Evolutionary conservation across 1,140 invertebrate species (phyloP).

Genomic region (Nasonia longicornis): DNA sequence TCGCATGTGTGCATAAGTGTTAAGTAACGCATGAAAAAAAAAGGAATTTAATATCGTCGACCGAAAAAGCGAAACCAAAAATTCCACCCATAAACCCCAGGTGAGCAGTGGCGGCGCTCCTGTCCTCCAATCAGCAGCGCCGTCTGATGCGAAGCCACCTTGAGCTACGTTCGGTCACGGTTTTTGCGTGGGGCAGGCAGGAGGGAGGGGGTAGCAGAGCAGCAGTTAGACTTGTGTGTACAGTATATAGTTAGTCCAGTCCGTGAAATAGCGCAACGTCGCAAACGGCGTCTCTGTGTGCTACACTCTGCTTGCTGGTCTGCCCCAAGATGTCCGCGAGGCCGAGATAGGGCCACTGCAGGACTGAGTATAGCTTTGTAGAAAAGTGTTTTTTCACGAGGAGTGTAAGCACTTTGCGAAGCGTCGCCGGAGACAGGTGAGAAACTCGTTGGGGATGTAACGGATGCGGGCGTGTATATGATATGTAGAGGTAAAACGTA

Average conservation of each 20-base stretch:
- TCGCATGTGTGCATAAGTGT: no score
- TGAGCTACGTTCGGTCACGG: no score
- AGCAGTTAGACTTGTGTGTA: no score
- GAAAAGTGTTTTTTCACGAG: not conserved
- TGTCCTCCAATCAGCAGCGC: no score
- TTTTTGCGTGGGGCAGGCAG: not conserved
- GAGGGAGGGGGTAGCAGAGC: not conserved
- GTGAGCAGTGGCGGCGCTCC: no score
- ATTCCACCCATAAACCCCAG: no score
- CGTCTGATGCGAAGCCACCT: no score
- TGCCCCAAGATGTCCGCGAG: conserved; percentile 46
- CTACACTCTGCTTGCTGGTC: not conserved
- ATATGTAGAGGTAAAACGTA: not conserved
- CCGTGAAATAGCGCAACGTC: conserved; percentile 58
- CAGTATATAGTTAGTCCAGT: conserved; percentile 7
- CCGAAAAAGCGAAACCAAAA: no score
- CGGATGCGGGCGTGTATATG: not conserved
- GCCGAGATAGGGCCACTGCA: conserved; percentile 21
- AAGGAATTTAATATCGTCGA: no score
- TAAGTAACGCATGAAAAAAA: no score
- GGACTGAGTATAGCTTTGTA: not conserved
- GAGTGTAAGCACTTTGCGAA: not conserved
- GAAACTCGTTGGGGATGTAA: not conserved
- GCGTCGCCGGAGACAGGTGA: not conserved
- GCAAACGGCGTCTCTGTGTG: conserved; percentile 58